These are phyloP conservation scores for Celastrina argiolus DNA, from an alignment of 2,888 invertebrate species.

Conservation along the genomic window DNA sequence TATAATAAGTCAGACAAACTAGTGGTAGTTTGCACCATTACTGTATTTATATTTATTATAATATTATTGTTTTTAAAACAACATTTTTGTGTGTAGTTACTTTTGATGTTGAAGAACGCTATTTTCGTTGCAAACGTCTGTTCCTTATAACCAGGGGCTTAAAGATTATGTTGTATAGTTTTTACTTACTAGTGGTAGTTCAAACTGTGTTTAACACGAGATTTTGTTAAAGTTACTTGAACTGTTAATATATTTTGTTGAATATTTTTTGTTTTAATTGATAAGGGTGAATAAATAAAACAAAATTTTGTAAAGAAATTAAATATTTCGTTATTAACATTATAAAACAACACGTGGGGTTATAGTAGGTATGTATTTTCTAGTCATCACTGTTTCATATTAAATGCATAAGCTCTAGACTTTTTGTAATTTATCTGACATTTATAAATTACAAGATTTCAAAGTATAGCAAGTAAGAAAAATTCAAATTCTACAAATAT, in stretches of 20 bases:
- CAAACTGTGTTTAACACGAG: constrained; percentile 3
- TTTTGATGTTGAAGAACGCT: too few relatives aligned
- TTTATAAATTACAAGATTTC: background rate
- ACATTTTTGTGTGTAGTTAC: background rate
- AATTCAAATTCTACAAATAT: background rate
- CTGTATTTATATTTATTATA: too few relatives aligned
- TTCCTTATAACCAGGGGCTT: background rate
- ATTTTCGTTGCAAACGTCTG: background rate
- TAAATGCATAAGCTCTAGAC: constrained; percentile 16
- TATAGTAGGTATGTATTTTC: constrained; percentile 63
- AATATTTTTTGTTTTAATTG: constrained; percentile 20
- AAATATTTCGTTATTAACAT: constrained; percentile 74
- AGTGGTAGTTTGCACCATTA: background rate
- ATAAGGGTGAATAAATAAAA: constrained; percentile 53
- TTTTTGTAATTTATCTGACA: background rate
- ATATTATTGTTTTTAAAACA: background rate
- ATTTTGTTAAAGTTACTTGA: constrained; percentile 7
- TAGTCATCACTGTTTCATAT: constrained; percentile 58
- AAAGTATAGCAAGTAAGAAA: background rate
- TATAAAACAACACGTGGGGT: constrained; percentile 69
- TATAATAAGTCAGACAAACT: too few relatives aligned
- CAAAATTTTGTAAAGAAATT: constrained; percentile 59
- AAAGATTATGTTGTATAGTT: background rate
- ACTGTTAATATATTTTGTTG: constrained; percentile 19
- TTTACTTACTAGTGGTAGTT: background rate